phyloP scores from a whole-genome alignment of 2,888 invertebrate species.

The Heliconius ethilla region DNA sequence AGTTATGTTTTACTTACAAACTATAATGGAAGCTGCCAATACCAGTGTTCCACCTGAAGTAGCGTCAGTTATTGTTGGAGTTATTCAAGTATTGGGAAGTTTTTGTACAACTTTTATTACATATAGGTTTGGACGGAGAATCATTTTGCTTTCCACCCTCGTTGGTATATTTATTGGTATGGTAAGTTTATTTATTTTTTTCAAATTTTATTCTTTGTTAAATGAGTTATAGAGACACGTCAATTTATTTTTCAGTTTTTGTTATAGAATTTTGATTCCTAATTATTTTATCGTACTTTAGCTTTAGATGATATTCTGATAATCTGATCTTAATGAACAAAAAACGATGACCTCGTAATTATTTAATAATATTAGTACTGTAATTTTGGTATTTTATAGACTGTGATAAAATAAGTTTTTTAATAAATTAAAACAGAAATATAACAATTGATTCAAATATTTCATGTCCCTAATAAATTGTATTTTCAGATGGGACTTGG shows the following conservation, averaged over 20 bases:
- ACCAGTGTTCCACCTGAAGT: slow-evolving; percentile 58
- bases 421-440: too few species aligned
- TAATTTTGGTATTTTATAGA: too few species aligned
- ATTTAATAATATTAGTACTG: too few species aligned
- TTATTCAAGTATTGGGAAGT: slow-evolving; percentile 60
- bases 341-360: too few species aligned
- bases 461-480: too few species aligned
- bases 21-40: slow-evolving; percentile 60
- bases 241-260: neutral
- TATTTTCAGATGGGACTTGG: slow-evolving; percentile 59
- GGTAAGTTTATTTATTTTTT: slow-evolving; percentile 49
- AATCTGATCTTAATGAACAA: too few species aligned
- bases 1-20: slow-evolving; percentile 62
- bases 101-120: slow-evolving; percentile 54
- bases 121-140: slow-evolving; percentile 57
- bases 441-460: too few species aligned
- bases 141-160: slow-evolving; percentile 49
- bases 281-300: too few species aligned
- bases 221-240: too few species aligned
- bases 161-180: slow-evolving; percentile 54
- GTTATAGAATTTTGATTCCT: too few species aligned
- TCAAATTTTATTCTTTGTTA: neutral
- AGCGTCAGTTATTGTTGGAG: slow-evolving; percentile 60
- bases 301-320: too few species aligned
- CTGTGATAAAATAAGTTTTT: too few species aligned